Evolutionary conservation across 30 jellyfish, hydroid and myxozoan genomes (phyloP).

Genomic region (Hydractinia echinata): DNA sequence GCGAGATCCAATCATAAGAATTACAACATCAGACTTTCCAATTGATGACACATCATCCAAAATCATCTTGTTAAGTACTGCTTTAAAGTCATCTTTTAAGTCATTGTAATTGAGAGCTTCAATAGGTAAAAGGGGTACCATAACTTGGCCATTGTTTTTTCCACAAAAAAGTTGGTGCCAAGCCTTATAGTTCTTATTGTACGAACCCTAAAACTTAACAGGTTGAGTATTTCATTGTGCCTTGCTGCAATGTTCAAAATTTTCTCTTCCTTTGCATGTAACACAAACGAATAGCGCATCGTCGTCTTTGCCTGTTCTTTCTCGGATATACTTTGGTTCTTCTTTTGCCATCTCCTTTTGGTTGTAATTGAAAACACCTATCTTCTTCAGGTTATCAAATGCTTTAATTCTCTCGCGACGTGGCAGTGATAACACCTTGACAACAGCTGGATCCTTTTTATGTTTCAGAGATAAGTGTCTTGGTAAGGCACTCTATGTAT

Average conservation of each 20-base stretch:
- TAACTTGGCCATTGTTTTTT: background rate
- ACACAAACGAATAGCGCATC: background rate
- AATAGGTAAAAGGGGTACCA: background rate
- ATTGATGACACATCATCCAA: background rate
- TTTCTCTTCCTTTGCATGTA: background rate
- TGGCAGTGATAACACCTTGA: background rate
- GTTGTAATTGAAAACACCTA: conserved; percentile 9
- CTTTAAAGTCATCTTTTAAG: background rate
- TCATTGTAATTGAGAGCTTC: background rate
- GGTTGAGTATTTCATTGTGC: too few relatives aligned
- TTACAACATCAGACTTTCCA: background rate
- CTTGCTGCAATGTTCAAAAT: too few relatives aligned
- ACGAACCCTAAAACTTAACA: too few relatives aligned
- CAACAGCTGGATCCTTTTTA: conserved; percentile 21
- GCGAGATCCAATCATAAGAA: background rate
- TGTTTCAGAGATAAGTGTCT: conserved; percentile 10
- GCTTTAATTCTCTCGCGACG: background rate
- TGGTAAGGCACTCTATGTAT: background rate
- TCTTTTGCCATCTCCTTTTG: conserved; percentile 5
- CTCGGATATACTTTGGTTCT: background rate
- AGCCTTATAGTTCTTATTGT: background rate
- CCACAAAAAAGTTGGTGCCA: background rate
- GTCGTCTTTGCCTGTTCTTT: background rate
- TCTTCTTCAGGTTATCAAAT: conserved; percentile 2
- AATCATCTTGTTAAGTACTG: background rate